Evolutionary conservation across 2,888 invertebrate genomes (phyloP).

Genomic region (Perizoma flavofasciatum): DNA sequence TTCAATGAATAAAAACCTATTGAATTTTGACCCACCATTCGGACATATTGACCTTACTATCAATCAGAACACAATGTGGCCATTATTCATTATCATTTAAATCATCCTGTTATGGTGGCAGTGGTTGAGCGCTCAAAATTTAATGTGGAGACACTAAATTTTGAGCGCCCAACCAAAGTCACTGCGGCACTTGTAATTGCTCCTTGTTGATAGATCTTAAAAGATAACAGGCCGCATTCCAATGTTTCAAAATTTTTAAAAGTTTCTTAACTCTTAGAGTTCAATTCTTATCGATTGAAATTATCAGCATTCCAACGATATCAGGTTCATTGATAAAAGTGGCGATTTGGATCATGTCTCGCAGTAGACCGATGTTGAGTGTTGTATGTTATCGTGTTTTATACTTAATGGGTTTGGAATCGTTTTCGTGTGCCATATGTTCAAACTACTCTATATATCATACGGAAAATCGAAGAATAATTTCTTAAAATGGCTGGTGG

Average conservation of each 20-base stretch:
- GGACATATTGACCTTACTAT: too few relatives aligned
- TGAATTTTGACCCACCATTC: too few relatives aligned
- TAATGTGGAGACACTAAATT: too few relatives aligned
- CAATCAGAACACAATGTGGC: too few relatives aligned
- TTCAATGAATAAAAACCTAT: too few relatives aligned
- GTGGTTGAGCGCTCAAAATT: too few relatives aligned
- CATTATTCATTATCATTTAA: too few relatives aligned
- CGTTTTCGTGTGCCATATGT: slow-evolving; percentile 43
- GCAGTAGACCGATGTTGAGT: slow-evolving; percentile 17
- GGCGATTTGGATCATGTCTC: slow-evolving; percentile 18
- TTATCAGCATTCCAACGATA: slow-evolving; percentile 32
- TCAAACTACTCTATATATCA: slow-evolving; percentile 16
- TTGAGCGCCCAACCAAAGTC: too few relatives aligned
- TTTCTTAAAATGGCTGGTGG: slow-evolving; percentile 60
- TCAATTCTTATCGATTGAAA: slow-evolving; percentile 27
- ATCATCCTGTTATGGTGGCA: too few relatives aligned
- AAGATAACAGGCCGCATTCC: neutral
- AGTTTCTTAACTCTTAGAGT: slow-evolving; percentile 16
- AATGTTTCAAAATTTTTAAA: slow-evolving; percentile 11
- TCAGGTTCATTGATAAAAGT: slow-evolving; percentile 28
- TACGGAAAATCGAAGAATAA: slow-evolving; percentile 46
- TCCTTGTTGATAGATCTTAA: too few relatives aligned
- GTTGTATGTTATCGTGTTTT: slow-evolving; percentile 9
- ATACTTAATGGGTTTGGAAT: slow-evolving; percentile 22
- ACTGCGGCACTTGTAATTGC: too few relatives aligned